phyloP scores from a whole-genome alignment of 2,888 invertebrate genomes.

The Poecilus cupreus region DNA sequence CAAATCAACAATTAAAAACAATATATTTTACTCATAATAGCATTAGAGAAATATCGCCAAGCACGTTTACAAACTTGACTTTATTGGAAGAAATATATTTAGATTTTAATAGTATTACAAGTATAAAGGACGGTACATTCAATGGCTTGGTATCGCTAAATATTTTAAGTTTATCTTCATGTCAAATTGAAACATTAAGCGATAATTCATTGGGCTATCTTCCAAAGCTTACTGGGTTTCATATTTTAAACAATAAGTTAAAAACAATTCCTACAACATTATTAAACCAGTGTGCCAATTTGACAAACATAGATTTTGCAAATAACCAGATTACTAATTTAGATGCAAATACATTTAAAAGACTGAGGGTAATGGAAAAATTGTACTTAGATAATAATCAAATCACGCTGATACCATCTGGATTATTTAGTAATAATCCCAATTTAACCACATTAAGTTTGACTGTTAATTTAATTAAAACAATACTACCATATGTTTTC shows the following conservation, averaged over 20 bases:
- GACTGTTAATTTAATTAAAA: slow-evolving; percentile 9
- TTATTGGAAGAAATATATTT: slow-evolving; percentile 59
- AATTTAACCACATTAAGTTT: slow-evolving; percentile 48
- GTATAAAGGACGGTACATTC: slow-evolving; percentile 51
- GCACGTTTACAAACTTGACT: slow-evolving; percentile 54
- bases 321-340: slow-evolving; percentile 50
- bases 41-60: slow-evolving; percentile 48
- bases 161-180: slow-evolving; percentile 46
- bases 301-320: slow-evolving; percentile 56
- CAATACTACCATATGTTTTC: slow-evolving; percentile 34
- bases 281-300: slow-evolving; percentile 36
- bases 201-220: slow-evolving; percentile 42
- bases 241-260: slow-evolving; percentile 49
- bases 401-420: slow-evolving; percentile 31
- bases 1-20: slow-evolving; percentile 47
- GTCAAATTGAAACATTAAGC: slow-evolving; percentile 37
- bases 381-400: slow-evolving; percentile 35
- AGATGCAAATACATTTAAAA: slow-evolving; percentile 45
- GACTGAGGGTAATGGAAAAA: slow-evolving; percentile 21
- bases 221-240: slow-evolving; percentile 33
- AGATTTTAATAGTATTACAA: slow-evolving; percentile 52
- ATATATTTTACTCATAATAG: slow-evolving; percentile 59
- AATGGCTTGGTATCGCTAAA: slow-evolving; percentile 46
- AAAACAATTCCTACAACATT: slow-evolving; percentile 29
- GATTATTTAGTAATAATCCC: slow-evolving; percentile 37